Conservation (phyloP, 2,113 vertebrate genomes). For the Rhagologus leucostigma region DNA sequence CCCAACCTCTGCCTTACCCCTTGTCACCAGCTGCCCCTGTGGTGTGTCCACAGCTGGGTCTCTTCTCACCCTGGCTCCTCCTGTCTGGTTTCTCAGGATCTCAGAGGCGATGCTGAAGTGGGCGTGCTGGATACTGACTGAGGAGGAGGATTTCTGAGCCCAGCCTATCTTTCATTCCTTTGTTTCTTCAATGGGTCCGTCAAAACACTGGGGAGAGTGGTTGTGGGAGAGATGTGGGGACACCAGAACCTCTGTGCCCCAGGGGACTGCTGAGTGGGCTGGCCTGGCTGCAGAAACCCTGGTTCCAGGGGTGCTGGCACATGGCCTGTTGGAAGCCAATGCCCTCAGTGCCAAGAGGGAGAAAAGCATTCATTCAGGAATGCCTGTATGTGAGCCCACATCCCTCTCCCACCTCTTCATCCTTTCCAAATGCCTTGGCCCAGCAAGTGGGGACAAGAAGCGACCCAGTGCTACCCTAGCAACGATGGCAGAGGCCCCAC, state of each 20-base stretch:
- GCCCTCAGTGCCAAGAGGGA: background rate
- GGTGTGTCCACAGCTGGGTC: background rate
- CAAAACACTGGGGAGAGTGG: background rate
- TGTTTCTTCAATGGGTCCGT: fast-evolving
- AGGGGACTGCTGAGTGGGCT: background rate
- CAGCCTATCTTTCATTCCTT: fast-evolving
- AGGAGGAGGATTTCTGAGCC: background rate
- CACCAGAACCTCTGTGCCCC: background rate
- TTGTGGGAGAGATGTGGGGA: background rate
- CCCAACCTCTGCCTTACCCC: background rate
- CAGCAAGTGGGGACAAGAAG: background rate
- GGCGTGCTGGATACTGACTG: slow-evolving; percentile 28
- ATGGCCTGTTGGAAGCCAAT: background rate
- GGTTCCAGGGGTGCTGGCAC: background rate
- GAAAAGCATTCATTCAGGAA: background rate
- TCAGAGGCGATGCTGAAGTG: slow-evolving; percentile 38
- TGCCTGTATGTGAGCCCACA: background rate
- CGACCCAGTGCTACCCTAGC: background rate
- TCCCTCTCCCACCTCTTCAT: background rate
- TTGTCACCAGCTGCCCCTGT: fast-evolving
- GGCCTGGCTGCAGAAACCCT: background rate
- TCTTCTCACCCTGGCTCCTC: background rate
- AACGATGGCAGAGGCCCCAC: background rate
- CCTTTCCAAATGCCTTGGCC: background rate
- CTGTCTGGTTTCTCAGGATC: background rate